phyloP scores from a whole-genome alignment of 2,888 invertebrate genomes.

The Oscheius sp. region DNA sequence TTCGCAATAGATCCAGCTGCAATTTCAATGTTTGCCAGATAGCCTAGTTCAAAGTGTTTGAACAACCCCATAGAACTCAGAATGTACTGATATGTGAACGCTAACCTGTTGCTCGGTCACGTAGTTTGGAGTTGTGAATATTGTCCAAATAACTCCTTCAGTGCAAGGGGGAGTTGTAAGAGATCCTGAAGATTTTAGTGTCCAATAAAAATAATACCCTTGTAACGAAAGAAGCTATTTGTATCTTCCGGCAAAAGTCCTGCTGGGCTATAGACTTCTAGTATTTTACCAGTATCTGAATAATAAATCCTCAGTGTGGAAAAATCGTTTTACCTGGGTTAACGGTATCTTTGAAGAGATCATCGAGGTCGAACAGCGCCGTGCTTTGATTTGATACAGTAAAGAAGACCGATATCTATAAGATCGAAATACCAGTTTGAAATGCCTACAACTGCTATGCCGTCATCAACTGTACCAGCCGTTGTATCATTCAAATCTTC shows the following conservation, averaged over 20 bases:
- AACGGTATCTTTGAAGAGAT: neutral
- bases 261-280: constrained; percentile 9
- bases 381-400: neutral
- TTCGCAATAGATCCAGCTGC: constrained; percentile 1
- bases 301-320: neutral
- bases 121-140: constrained; percentile 1
- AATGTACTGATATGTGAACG: neutral
- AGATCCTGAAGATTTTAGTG: neutral
- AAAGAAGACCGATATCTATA: constrained; percentile 25
- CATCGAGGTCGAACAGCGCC: constrained; percentile 8
- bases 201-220: neutral
- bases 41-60: too few species aligned
- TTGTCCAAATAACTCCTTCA: constrained; percentile 21
- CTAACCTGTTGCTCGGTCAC: constrained; percentile 23
- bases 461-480: neutral
- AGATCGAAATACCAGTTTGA: neutral
- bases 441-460: constrained; percentile 10
- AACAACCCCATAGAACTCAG: too few species aligned
- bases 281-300: constrained; percentile 2
- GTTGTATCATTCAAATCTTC: constrained; percentile 9
- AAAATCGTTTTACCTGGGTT: neutral
- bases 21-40: too few species aligned
- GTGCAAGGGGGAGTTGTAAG: constrained; percentile 26
- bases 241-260: constrained; percentile 11
- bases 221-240: constrained; percentile 17